A percentile compares a stretch with the other conserved stretches of the same genome.
Evolutionary conservation across 2,888 invertebrate genomes (phyloP).

Genomic region (Xestia c-nigrum): DNA sequence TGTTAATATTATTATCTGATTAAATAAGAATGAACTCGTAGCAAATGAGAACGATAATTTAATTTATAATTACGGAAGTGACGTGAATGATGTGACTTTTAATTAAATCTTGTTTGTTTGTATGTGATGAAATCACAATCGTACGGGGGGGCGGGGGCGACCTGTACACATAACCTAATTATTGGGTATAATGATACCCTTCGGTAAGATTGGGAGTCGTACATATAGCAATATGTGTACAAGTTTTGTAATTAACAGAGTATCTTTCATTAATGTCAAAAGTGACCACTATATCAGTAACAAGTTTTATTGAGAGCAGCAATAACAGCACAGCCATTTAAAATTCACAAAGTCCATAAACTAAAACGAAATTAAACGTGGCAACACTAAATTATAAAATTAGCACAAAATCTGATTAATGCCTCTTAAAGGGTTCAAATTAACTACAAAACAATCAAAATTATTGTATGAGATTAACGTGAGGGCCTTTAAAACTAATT

Average conservation of each 20-base stretch:
- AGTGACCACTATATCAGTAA: background rate
- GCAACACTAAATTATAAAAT: conserved; percentile 28
- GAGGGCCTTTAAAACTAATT: conserved; percentile 49
- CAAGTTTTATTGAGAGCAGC: background rate
- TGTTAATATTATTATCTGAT: background rate
- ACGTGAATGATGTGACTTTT: background rate
- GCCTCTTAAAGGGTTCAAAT: conserved; percentile 46
- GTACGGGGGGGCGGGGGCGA: no score
- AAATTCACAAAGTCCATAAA: conserved; percentile 22
- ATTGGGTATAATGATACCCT: background rate
- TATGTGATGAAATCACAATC: background rate
- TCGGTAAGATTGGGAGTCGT: background rate
- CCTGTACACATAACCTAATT: background rate
- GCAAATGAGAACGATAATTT: background rate
- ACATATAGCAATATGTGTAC: background rate
- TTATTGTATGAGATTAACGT: conserved; percentile 56
- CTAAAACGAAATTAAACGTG: conserved; percentile 16
- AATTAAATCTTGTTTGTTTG: conserved; percentile 1
- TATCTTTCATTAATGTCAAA: background rate
- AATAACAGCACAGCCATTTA: background rate
- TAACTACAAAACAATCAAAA: conserved; percentile 55
- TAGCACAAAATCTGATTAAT: conserved; percentile 43
- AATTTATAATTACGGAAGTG: background rate
- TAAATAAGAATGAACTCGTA: background rate
- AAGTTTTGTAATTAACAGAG: background rate